Percentiles rank a stretch among this genome's conserved stretches.
Conservation (phyloP, 2,113 vertebrate species). For the Miniopterus natalensis region DNA sequence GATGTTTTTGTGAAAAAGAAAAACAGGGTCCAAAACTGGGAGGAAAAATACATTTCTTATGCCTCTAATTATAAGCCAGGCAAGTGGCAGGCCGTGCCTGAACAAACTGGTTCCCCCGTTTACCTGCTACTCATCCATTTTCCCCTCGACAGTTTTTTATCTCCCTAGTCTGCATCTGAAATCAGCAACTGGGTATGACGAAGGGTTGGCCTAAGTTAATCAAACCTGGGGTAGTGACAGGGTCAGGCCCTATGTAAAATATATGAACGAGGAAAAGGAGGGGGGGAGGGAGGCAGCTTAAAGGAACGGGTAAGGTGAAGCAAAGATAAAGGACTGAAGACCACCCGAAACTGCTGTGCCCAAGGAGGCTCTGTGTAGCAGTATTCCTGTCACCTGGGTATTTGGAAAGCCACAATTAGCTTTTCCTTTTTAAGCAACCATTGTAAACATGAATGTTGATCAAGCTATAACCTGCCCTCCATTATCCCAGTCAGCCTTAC, state of each 20-base stretch:
- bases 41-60: conserved; percentile 68
- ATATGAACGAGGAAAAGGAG: conserved; percentile 24
- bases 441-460: conserved; percentile 55
- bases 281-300: conserved; percentile 7
- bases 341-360: background rate
- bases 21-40: conserved; percentile 68
- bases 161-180: conserved; percentile 67
- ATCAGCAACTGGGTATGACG: conserved; percentile 76
- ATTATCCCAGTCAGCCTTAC: conserved; percentile 39
- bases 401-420: background rate
- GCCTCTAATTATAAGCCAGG: conserved; percentile 80
- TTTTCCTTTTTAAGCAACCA: conserved; percentile 54
- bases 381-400: background rate
- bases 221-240: conserved; percentile 63
- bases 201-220: conserved; percentile 77
- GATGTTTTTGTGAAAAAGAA: conserved; percentile 74
- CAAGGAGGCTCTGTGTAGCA: background rate
- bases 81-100: conserved; percentile 62
- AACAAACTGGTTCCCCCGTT: conserved; percentile 69
- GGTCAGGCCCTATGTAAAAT: conserved; percentile 65
- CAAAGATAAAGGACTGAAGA: conserved; percentile 50
- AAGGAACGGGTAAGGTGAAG: conserved; percentile 41
- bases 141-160: conserved; percentile 71
- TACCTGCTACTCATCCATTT: conserved; percentile 72
- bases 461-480: conserved; percentile 62